Percentiles rank a stretch among this genome's conserved stretches.
Evolutionary conservation across 2,888 invertebrate genomes (phyloP).

Genomic region (Phaedon cochleariae): DNA sequence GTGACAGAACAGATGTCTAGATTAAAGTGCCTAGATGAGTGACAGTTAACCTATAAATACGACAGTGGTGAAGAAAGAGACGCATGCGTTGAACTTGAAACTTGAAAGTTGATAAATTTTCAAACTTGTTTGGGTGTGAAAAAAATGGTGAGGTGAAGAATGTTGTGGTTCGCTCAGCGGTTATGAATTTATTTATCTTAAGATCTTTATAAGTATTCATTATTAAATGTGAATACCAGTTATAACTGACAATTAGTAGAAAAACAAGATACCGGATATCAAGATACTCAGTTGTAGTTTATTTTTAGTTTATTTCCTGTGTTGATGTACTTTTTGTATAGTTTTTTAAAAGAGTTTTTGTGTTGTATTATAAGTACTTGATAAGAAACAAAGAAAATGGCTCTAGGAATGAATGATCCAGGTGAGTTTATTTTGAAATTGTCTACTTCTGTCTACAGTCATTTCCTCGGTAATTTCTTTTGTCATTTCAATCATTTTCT

Average conservation of each 20-base stretch:
- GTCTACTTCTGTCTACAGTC: conserved; percentile 4
- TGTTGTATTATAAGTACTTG: conserved; percentile 4
- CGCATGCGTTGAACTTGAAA: conserved; percentile 32
- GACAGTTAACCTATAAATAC: too few species aligned
- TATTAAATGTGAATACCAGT: conserved; percentile 6
- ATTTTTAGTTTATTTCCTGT: conserved; percentile 13
- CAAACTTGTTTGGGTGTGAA: conserved; percentile 36
- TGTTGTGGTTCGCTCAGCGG: conserved; percentile 20
- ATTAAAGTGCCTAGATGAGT: too few species aligned
- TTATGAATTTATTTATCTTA: neutral
- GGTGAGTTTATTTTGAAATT: conserved; percentile 23
- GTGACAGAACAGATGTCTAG: too few species aligned
- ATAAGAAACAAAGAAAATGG: conserved; percentile 23
- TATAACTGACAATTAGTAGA: neutral
- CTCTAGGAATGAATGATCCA: conserved; percentile 17
- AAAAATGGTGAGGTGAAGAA: conserved; percentile 29
- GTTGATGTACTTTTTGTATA: conserved; percentile 14
- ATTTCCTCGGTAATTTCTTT: neutral
- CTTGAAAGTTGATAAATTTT: conserved; percentile 28
- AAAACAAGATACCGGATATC: conserved; percentile 1
- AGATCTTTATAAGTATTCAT: conserved; percentile 3
- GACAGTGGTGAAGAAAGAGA: too few species aligned
- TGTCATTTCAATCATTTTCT: neutral
- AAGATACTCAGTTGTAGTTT: conserved; percentile 9
- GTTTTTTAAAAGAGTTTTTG: conserved; percentile 20